Evolutionary conservation across 92 coral and sea anemone genomes (phyloP).

Genomic region (Palythoa grandiflora): DNA sequence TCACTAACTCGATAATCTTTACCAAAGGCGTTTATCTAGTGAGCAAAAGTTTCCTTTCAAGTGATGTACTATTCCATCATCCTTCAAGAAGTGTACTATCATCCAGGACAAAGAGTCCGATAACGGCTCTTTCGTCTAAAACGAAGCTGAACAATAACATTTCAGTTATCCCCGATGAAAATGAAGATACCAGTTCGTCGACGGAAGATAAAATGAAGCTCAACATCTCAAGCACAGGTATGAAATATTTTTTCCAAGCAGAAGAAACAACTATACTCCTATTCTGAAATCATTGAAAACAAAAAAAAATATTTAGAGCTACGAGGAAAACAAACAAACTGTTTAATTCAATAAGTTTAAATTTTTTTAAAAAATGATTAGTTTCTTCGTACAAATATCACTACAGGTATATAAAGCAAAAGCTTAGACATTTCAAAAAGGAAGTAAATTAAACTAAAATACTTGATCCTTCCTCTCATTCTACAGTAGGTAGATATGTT

Average conservation of each 20-base stretch:
- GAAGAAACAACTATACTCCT: neutral
- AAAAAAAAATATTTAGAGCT: too few relatives aligned
- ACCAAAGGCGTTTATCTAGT: neutral
- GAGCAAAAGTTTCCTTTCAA: neutral
- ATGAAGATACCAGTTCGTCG: neutral
- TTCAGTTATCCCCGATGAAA: neutral
- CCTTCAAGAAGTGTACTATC: neutral
- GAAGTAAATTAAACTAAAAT: too few relatives aligned
- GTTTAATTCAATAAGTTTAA: too few relatives aligned
- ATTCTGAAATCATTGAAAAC: too few relatives aligned
- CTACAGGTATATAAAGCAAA: too few relatives aligned
- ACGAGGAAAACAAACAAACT: too few relatives aligned
- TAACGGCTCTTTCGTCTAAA: neutral
- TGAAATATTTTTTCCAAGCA: neutral
- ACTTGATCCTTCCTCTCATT: too few relatives aligned
- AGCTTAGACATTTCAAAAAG: too few relatives aligned
- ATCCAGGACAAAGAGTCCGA: neutral
- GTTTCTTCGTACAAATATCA: too few relatives aligned
- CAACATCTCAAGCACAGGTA: constrained; percentile 13
- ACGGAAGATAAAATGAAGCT: neutral
- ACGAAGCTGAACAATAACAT: neutral
- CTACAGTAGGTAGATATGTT: too few relatives aligned
- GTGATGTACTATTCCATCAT: too few relatives aligned
- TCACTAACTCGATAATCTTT: neutral
- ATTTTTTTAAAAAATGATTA: too few relatives aligned